Conservation (phyloP, 2,797 vertebrate species). For the Eupleurogrammus muticus region DNA sequence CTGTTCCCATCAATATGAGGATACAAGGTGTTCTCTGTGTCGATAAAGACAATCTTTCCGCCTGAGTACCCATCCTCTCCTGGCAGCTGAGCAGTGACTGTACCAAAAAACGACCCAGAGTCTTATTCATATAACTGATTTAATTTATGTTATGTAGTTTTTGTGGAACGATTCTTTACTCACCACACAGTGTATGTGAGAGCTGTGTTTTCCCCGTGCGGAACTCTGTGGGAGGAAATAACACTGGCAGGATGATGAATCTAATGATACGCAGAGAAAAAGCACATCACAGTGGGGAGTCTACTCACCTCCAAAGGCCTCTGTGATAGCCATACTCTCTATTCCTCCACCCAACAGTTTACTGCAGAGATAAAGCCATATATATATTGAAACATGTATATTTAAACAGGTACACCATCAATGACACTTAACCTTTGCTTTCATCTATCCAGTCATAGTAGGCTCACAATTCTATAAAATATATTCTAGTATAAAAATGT, state of each 20-base stretch:
- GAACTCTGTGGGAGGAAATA: slow-evolving; percentile 88
- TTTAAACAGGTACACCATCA: background rate
- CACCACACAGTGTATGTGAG: slow-evolving; percentile 97
- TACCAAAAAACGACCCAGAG: slow-evolving; percentile 8
- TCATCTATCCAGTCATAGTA: background rate
- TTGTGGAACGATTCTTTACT: slow-evolving; percentile 52
- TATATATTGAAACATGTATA: background rate
- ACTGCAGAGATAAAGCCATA: slow-evolving; percentile 78
- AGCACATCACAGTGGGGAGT: background rate
- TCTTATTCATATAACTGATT: background rate
- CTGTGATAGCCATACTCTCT: slow-evolving; percentile 99
- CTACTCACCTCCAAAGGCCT: slow-evolving; percentile 94
- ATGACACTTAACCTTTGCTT: background rate
- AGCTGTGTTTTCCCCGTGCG: slow-evolving; percentile 98
- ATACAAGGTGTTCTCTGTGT: slow-evolving; percentile 99
- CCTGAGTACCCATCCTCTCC: slow-evolving; percentile 92
- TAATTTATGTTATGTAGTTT: background rate
- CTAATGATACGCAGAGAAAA: background rate
- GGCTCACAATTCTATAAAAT: background rate
- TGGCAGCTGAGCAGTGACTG: slow-evolving; percentile 96
- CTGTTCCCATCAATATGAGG: slow-evolving; percentile 64
- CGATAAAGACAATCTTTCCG: slow-evolving; percentile 97
- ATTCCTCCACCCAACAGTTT: slow-evolving; percentile 97
- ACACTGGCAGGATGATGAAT: background rate
- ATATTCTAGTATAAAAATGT: background rate